Evolutionary conservation across 1,140 invertebrate species (phyloP), one percentile per base, ranked within the genome.

Genomic region (Cardiocondyla obscurior): DNA sequence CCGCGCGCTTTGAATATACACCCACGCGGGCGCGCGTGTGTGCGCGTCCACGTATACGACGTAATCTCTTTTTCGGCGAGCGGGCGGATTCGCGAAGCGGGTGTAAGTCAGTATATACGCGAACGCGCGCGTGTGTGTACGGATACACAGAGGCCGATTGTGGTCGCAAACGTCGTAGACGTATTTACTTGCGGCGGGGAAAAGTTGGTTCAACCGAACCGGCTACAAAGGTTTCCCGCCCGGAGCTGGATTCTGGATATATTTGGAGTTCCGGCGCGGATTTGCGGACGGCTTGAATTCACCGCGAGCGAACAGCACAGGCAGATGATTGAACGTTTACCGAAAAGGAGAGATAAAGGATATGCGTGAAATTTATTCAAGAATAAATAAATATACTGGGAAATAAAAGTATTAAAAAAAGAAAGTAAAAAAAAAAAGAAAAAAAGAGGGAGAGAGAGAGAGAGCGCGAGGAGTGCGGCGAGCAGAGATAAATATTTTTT

Each of bases 41-140:
- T 57, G 22, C 16, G 19, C 2, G 33, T 12, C 19, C 69, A 14
- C 7, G 19, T 22, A 82, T 55, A 77, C 77, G 49, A 36, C 36
- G 70, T 82, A 82, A 77, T 82, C 81, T 60, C 81, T 82, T 70
- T 70, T 70, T 73, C 53, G 77, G 74, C 74, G 60, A 44, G 30
- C 60, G 22, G 25, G 8, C 30, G 33, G 53, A 81, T 81, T 70
- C 69, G 25, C 33, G 16, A 16, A 16, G 8, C 46, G 22, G 22
- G 22, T 30, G n/a, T 36, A 22, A 33, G 10, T 57, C 1, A 0
- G n/a, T 14, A 39, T 14, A 8, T 58, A 30, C 19, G 28, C 10
- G 1, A 0, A 16, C 12, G 0, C 5, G n/a, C n/a, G 16, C 14
- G n/a, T 0, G 74, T 12, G 44, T 49, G 33, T 30, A 22, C 16